Evolutionary conservation across 2,797 vertebrate species (phyloP).

Genomic region (Poecilia velifera): DNA sequence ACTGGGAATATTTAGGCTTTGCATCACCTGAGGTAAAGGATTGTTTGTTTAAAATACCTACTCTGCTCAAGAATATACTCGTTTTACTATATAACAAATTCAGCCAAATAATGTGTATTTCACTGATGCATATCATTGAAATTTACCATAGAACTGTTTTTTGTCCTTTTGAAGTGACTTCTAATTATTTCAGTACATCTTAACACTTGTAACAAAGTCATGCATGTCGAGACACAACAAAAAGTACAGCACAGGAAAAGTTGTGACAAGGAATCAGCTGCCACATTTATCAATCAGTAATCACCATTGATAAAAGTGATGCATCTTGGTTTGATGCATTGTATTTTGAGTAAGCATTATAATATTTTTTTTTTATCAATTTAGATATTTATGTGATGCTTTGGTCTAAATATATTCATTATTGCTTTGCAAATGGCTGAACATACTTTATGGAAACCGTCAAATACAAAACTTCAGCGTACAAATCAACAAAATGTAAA

Average conservation of each 20-base stretch:
- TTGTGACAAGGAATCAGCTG: neutral
- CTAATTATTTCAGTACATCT: neutral
- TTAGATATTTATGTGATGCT: neutral
- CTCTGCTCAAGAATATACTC: neutral
- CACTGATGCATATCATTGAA: neutral
- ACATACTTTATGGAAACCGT: neutral
- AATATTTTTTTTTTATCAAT: neutral
- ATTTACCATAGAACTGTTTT: neutral
- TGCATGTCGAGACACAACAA: neutral
- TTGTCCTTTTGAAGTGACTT: neutral
- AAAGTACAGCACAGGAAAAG: neutral
- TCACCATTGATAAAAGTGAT: neutral
- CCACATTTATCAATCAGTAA: neutral
- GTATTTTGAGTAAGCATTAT: neutral
- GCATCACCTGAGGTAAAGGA: constrained; percentile 94
- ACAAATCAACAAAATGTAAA: neutral
- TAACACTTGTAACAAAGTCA: neutral
- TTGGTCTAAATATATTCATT: neutral
- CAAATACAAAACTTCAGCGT: neutral
- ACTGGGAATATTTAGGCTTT: constrained; percentile 99
- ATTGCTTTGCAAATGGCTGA: neutral
- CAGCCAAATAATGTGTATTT: neutral
- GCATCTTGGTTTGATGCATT: neutral
- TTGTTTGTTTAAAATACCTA: constrained; percentile 23
- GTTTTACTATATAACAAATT: neutral